Evolutionary conservation across 2,888 invertebrate species (phyloP), one percentile per base, ranked within the genome.

Genomic region (Lamellibrachia satsuma): DNA sequence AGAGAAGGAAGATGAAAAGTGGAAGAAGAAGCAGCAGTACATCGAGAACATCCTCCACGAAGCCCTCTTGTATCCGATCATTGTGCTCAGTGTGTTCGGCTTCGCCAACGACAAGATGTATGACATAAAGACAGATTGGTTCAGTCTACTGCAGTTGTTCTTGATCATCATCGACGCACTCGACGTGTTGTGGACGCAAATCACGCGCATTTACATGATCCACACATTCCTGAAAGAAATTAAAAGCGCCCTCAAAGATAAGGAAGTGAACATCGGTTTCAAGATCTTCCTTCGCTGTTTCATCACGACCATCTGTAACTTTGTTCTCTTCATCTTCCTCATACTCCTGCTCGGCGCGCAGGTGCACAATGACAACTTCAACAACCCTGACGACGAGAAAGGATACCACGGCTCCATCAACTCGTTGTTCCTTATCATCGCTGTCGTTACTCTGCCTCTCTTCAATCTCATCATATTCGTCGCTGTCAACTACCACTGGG

Each of bases 11-110:
- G n/a, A 52, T 4, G 91, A 39, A 0, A 39, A 52, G 7, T 11
- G 11, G 9, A 52, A 91, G 91, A 91, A 91, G n/a, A 11, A 52
- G 11, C 52, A 91, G n/a, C 91, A 91, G 55, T 91, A 91, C 51
- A 27, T n/a, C 27, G 91, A 91, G 91, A 91, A 91, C 55, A 91
- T 91, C 55, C 4, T 91, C 4, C 91, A 91, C 55, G 91, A 91
- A 55, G 52, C 52, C 4, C 91, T 91, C 15, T 91, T 91, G 55
- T 52, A 52, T 39, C 91, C 91, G 55, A 39, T 91, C 52, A 52
- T 91, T 39, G 55, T 91, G 52, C 27, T 91, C 55, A 55, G 52
- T 39, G 55, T 55, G 22, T 52, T 91, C 39, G 91, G 91, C 7
- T 52, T 91, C 27, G 91, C 52, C 55, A 91, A 91, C 52, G 91